phyloP scores from a whole-genome alignment of 2,888 invertebrate genomes.

The Ichneumoninae sp. region DNA sequence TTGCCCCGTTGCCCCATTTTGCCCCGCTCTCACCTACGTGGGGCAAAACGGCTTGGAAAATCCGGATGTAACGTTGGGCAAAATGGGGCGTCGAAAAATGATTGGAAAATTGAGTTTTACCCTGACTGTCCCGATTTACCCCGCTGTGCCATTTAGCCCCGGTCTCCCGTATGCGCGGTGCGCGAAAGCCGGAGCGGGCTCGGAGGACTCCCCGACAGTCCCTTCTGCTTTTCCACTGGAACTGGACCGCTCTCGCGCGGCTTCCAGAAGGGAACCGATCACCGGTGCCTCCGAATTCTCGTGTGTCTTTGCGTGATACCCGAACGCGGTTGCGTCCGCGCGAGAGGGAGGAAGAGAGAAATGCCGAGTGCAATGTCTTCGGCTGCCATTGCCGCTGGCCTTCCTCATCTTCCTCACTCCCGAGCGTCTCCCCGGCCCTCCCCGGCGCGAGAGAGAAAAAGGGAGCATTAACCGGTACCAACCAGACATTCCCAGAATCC shows the following conservation, averaged over 20 bases:
- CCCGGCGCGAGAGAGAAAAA: conserved; percentile 16
- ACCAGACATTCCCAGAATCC: conserved; percentile 69
- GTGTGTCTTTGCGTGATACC: conserved; percentile 39
- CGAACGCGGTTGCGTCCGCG: conserved; percentile 20
- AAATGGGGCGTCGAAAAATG: too few species aligned
- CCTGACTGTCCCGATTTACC: too few species aligned
- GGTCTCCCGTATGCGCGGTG: not conserved
- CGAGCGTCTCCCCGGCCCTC: conserved; percentile 10
- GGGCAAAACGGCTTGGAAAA: too few species aligned
- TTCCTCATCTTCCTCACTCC: conserved; percentile 17
- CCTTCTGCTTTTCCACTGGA: conserved; percentile 27
- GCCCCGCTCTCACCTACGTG: too few species aligned
- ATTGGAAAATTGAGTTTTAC: too few species aligned
- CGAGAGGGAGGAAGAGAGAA: conserved; percentile 16
- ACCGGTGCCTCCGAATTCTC: conserved; percentile 27
- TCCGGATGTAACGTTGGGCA: too few species aligned
- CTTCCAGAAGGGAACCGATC: conserved; percentile 5
- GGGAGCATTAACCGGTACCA: conserved; percentile 58
- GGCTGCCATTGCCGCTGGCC: conserved; percentile 2
- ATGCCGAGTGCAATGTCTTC: conserved; percentile 2
- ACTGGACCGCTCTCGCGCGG: conserved; percentile 10
- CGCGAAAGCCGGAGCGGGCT: not conserved
- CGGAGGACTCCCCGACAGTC: not conserved
- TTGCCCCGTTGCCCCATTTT: too few species aligned
- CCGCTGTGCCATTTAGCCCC: too few species aligned